Evolutionary conservation across 1,140 invertebrate species (phyloP).

Genomic region (Palaemon carinicauda): DNA sequence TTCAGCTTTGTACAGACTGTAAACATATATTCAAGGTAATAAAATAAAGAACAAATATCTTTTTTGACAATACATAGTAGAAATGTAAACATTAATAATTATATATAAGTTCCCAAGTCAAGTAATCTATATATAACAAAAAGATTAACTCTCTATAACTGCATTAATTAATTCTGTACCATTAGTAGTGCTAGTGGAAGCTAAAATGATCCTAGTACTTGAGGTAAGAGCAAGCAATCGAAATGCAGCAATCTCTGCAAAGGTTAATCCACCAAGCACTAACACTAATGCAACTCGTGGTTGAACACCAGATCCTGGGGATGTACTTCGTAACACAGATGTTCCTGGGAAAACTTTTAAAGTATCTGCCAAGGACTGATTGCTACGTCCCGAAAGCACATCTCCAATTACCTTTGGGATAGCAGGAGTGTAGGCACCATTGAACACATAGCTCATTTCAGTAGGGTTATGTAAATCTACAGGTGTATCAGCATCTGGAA

Average conservation of each 20-base stretch:
- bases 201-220: constrained; percentile 24
- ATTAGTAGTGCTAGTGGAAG: constrained; percentile 28
- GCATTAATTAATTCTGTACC: constrained; percentile 9
- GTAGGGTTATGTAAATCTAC: constrained; percentile 40
- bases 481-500: constrained; percentile 13
- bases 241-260: constrained; percentile 38
- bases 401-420: constrained; percentile 32
- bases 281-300: constrained; percentile 41
- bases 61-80: too few species aligned
- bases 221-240: constrained; percentile 35
- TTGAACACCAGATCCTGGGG: background rate
- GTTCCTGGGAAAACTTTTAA: constrained; percentile 41
- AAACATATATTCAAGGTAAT: too few species aligned
- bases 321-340: background rate
- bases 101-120: too few species aligned
- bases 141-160: background rate
- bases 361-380: background rate
- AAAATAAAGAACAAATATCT: too few species aligned
- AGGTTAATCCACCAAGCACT: constrained; percentile 35
- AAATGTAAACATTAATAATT: too few species aligned
- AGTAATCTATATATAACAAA: too few species aligned
- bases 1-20: too few species aligned
- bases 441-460: constrained; percentile 42
- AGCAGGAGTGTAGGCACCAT: constrained; percentile 44
- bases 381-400: background rate